Evolutionary conservation across 2,113 vertebrate genomes (phyloP).

Genomic region (Bujurquina vittata): DNA sequence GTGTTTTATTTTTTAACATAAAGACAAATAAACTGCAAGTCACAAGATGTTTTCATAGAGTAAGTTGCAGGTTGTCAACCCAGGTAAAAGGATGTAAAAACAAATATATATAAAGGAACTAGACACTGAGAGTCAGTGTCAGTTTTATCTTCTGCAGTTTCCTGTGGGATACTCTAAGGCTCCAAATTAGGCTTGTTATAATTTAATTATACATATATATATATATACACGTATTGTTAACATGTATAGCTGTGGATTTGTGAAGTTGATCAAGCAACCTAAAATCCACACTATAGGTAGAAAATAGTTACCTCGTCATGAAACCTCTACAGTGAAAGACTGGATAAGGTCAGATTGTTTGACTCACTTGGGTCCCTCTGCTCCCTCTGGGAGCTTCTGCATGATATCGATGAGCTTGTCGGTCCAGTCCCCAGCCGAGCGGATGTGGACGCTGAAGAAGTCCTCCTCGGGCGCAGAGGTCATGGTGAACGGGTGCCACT

Average conservation of each 20-base stretch:
- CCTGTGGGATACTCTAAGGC: background rate
- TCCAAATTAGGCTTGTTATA: background rate
- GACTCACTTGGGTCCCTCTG: slow-evolving; percentile 83
- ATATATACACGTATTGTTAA: no score
- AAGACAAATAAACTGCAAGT: background rate
- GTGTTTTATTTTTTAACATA: background rate
- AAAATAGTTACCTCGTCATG: background rate
- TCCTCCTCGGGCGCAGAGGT: slow-evolving; percentile 92
- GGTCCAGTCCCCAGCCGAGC: slow-evolving; percentile 89
- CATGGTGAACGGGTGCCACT: slow-evolving; percentile 96
- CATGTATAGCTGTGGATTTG: no score
- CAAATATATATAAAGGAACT: background rate
- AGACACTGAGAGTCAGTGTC: background rate
- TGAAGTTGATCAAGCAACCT: no score
- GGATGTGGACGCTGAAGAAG: slow-evolving; percentile 90
- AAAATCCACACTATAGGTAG: background rate
- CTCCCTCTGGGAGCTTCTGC: slow-evolving; percentile 76
- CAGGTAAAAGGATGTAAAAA: no score
- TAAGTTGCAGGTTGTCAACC: background rate
- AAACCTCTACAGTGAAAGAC: background rate
- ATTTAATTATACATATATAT: background rate
- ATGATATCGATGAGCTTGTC: slow-evolving; percentile 82
- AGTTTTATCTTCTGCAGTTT: background rate
- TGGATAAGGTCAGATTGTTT: background rate
- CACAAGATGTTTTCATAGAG: fast-evolving